Base-by-base conservation (phyloP, 2,797 vertebrate genomes). In the Spheniscus humboldti region DNA sequence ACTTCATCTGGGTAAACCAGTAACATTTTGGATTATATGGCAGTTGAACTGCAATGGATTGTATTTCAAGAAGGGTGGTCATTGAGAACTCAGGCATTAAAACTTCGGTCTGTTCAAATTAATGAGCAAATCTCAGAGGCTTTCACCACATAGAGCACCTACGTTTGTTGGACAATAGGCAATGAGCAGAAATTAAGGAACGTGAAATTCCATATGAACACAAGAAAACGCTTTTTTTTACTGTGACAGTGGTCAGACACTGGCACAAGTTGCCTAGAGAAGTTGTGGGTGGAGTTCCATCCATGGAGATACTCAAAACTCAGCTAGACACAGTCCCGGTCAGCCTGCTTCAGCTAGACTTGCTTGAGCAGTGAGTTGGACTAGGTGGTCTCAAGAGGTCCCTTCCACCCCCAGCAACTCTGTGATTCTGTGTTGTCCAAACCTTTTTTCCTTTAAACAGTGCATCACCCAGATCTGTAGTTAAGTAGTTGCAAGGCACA, bases 401-500 rank as follows among this genome's bases (percentile, higher is more conserved):
- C 30, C 31, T 74, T 76, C 31, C 30, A 39, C 7, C 14, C 18
- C 23, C 73, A 47, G 23, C 0, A 0, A 11, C 59, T 78, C 43
- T 89, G n/a, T 62, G 69, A 31, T 77, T 56, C 43, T 75, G 24
- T 78, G 9, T 39, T 90, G 28, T 16, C 43, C 6, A 4, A 14
- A n/a, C 5, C 6, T 24, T 41, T 37, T 48, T 67, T 22, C 11
- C 17, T 95, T 76, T 67, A 63, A 76, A 25, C 19, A 66, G 16
- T 35, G 22, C 18, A 47, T 91, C 67, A 52, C 35, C 8, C 39
- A 73, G 23, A 82, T 59, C 23, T 77, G 13, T 63, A 55, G 20
- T 43, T 88, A 47, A 47, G 27, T 50, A n/a, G 23, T 35, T 85
- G 27, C 25, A 76, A 62, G 43, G 47, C 25, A 66, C 8, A 53